Evolutionary conservation across 1,140 invertebrate species (phyloP), one percentile per base, ranked within the genome.

Genomic region (Neoseiulus cucumeris): DNA sequence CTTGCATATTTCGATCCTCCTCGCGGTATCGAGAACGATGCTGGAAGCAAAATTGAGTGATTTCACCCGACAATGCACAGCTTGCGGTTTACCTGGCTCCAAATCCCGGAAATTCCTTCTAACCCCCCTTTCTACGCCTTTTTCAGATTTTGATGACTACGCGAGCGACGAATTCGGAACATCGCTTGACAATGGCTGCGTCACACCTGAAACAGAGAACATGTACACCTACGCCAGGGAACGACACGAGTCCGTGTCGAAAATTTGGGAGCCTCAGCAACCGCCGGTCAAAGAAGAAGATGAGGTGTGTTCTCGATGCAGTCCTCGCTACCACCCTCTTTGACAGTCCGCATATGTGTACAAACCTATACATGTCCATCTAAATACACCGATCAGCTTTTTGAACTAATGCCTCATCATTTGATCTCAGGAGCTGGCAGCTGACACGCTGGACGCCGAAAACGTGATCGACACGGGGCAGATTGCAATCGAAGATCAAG

Each of bases 401-500:
- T 33, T 6, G 33, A 44, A 68, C 42, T 51, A 39, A 39, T 39
- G 4, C 33, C 9, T 39, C 33, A 4, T 39, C 4, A 6, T 39
- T 39, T 9, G 9, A 39, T 39, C 4, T 4, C 33, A 39, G 9
- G 39, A 65, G 29, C 4, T 28, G 7, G 18, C n/a, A 44, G 39
- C 67, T 33, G 18, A 44, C 30, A 47, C n/a, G 14, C 33, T 29
- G 4, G 41, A 39, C 14, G 29, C 66, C 22, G 30, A 28, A 65
- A 18, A 64, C 65, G 42, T 41, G 25, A 47, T 30, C 5, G 18
- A 68, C 7, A 20, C 30, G 22, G 41, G 44, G 22, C 41, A 67
- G 30, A 44, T 59, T 64, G 65, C 28, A 64, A 29, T 65, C 18
- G 67, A 64, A 33, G 67, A 71, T 71, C 12, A 69, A 77, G 84